phyloP scores from a whole-genome alignment of 1,140 invertebrate genomes.

The Acromyrmex charruanus region DNA sequence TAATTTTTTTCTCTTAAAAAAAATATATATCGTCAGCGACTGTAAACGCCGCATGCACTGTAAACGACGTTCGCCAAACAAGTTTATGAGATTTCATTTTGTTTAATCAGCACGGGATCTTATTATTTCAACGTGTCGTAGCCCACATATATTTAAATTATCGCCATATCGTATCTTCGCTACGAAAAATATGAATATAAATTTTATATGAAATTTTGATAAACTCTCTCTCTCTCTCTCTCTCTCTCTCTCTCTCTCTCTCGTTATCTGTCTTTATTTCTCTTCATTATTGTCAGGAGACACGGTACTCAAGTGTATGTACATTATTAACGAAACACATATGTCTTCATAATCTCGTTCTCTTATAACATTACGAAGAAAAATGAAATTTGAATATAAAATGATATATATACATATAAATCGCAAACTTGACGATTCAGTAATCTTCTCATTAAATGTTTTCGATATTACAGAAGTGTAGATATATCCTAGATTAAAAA shows the following conservation, averaged over 20 bases:
- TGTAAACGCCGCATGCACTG: conserved; percentile 20
- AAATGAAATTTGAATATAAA: conserved; percentile 31
- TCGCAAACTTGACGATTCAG: not conserved
- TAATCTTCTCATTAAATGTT: not conserved
- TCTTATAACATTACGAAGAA: not conserved
- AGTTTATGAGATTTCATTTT: conserved; percentile 68
- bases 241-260: too few relatives aligned
- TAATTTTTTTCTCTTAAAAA: not conserved
- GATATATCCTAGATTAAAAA: not conserved
- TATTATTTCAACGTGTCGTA: conserved; percentile 27
- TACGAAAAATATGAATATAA: conserved; percentile 44
- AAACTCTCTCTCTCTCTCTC: not conserved
- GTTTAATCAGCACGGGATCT: conserved; percentile 20
- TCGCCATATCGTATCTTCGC: not conserved
- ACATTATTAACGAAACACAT: not conserved
- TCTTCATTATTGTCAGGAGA: not conserved
- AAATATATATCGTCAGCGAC: conserved; percentile 35
- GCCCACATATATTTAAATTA: conserved; percentile 25
- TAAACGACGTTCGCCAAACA: conserved; percentile 12
- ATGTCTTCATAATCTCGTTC: not conserved
- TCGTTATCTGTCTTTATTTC: not conserved
- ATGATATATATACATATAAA: not conserved
- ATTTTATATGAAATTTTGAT: conserved; percentile 37
- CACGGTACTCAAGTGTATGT: too few relatives aligned
- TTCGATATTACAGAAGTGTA: not conserved